phyloP scores from a whole-genome alignment of 2,797 vertebrate genomes.

The Pangasius mekongensis region DNA sequence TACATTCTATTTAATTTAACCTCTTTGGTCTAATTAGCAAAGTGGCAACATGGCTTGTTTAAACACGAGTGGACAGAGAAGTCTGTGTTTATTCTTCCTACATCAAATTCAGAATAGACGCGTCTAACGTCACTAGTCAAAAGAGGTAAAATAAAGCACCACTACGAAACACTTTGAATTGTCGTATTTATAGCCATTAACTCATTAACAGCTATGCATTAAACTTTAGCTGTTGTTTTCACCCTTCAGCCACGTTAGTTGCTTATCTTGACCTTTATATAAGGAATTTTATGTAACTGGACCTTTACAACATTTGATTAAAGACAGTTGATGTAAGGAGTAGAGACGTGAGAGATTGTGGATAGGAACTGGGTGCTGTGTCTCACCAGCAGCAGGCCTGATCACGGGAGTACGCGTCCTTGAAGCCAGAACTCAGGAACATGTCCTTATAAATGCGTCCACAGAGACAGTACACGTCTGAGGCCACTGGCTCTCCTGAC shows the following conservation, averaged over 20 bases:
- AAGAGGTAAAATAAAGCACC: too few relatives aligned
- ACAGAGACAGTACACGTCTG: constrained; percentile 90
- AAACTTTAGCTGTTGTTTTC: not conserved
- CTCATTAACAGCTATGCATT: not conserved
- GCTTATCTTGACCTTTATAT: not conserved
- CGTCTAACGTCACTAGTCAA: not conserved
- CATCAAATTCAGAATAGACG: not conserved
- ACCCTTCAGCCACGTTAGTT: not conserved
- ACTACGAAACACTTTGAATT: not conserved
- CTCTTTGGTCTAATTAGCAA: not conserved
- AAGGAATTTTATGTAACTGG: not conserved
- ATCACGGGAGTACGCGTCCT: constrained; percentile 75
- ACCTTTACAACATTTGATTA: not conserved
- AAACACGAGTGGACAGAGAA: not conserved
- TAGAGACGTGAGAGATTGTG: not conserved
- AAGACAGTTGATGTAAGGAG: not conserved
- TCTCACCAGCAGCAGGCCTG: constrained; percentile 84
- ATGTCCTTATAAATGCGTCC: constrained; percentile 93
- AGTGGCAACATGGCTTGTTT: not conserved
- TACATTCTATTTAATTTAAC: not conserved
- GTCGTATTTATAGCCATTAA: not conserved
- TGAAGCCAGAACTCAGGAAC: constrained; percentile 85
- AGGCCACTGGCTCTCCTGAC: constrained; percentile 71
- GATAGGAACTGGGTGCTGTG: not conserved
- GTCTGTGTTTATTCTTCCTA: not conserved